A percentile compares a stretch with the other conserved stretches of the same genome.
Conservation (phyloP, 2,113 vertebrate genomes). For the Dicentrarchus labrax region DNA sequence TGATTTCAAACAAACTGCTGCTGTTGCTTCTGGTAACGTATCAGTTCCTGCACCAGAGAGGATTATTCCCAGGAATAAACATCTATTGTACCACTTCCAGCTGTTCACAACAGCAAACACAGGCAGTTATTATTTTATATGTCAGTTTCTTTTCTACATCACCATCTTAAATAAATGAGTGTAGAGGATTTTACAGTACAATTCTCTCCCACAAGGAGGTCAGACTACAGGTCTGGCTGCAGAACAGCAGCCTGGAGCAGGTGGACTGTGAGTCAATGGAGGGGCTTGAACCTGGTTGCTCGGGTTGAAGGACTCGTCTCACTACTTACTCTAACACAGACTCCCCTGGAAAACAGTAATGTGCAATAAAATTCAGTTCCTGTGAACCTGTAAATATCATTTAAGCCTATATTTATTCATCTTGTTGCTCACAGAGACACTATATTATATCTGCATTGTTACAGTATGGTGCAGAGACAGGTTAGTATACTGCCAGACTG, state of each 20-base stretch:
- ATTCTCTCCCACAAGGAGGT: slow-evolving; percentile 1
- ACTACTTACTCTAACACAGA: slow-evolving; percentile 5
- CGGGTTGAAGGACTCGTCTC: slow-evolving; percentile 30
- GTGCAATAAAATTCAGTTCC: slow-evolving; percentile 39
- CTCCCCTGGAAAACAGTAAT: slow-evolving; percentile 35
- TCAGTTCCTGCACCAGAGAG: slow-evolving; percentile 35
- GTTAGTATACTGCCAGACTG: slow-evolving; percentile 1
- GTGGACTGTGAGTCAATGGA: slow-evolving; percentile 32
- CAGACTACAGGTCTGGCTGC: slow-evolving; percentile 14
- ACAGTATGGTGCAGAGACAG: slow-evolving; percentile 1
- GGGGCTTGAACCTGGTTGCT: slow-evolving; percentile 27
- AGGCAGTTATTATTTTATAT: background rate
- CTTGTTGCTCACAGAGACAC: slow-evolving; percentile 7
- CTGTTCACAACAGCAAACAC: slow-evolving; percentile 26
- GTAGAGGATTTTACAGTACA: slow-evolving; percentile 2
- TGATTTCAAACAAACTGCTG: slow-evolving; percentile 48
- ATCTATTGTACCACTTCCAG: slow-evolving; percentile 24
- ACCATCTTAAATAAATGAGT: slow-evolving; percentile 11
- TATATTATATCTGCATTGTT: slow-evolving; percentile 15
- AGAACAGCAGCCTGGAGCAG: slow-evolving; percentile 37
- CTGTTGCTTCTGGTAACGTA: slow-evolving; percentile 46
- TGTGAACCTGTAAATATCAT: slow-evolving; percentile 36
- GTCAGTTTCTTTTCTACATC: background rate
- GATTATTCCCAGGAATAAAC: slow-evolving; percentile 52
- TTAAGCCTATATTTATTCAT: slow-evolving; percentile 29